A percentile compares a stretch with the other conserved stretches of the same genome.
phyloP scores from a whole-genome alignment of 2,888 invertebrate species.

The Zelleria hepariella region DNA sequence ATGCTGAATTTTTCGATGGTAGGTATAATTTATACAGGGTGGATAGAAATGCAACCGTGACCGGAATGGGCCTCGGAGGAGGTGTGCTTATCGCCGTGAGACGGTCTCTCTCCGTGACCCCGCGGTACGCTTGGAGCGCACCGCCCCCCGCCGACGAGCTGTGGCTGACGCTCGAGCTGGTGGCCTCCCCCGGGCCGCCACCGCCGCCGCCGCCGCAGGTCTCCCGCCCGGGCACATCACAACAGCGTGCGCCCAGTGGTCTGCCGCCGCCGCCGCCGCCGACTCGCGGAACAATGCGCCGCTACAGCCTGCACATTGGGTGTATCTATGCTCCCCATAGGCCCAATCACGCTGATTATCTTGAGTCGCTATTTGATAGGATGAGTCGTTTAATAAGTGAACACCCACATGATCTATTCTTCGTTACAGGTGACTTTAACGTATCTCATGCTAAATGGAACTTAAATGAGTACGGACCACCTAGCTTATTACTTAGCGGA shows the following conservation, averaged over 20 bases:
- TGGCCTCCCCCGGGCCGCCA: no score
- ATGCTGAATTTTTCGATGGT: not conserved
- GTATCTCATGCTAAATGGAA: not conserved
- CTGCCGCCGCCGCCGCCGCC: no score
- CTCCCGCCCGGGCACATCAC: no score
- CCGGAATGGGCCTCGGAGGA: not conserved
- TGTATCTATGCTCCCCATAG: not conserved
- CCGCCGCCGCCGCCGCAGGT: no score
- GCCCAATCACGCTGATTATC: not conserved
- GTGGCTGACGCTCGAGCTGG: not conserved
- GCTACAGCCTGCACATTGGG: not conserved
- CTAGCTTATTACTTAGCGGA: not conserved
- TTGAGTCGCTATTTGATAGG: not conserved
- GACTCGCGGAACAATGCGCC: not conserved
- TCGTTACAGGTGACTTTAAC: constrained; percentile 11
- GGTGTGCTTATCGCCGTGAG: no score
- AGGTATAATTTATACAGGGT: not conserved
- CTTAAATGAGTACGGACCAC: not conserved
- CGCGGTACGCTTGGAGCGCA: not conserved
- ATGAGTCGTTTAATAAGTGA: not conserved
- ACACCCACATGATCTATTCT: constrained; percentile 8
- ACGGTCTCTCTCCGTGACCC: not conserved
- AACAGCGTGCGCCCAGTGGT: no score
- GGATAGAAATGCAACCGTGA: not conserved
- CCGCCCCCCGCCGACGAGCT: not conserved